Conservation (phyloP, 1,140 invertebrate species). For the Triops cancriformis region DNA sequence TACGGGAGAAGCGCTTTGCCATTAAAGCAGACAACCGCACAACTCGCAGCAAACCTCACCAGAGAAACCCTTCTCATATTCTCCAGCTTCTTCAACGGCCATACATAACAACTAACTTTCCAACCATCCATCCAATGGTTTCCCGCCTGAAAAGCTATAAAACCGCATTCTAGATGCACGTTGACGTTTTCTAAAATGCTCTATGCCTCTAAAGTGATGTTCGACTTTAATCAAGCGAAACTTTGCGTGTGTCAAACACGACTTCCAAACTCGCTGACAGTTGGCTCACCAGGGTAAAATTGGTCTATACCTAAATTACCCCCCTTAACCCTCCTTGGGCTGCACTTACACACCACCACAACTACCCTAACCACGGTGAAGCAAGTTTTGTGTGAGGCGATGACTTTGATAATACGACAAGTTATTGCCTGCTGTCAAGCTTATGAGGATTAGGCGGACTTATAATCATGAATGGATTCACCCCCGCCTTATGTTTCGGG, state of each 20-base stretch:
- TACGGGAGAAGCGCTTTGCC: no score
- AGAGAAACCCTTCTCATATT: no score
- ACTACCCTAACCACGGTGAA: background rate
- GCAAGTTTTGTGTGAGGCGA: background rate
- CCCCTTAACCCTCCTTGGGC: background rate
- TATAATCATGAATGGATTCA: background rate
- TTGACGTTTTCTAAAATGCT: background rate
- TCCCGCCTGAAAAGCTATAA: no score
- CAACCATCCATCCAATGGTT: no score
- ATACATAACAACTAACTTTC: no score
- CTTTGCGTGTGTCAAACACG: background rate
- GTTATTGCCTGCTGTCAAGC: background rate
- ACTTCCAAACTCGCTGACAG: background rate
- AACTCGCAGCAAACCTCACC: no score
- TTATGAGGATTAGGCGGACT: background rate
- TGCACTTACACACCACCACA: no score
- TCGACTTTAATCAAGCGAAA: background rate
- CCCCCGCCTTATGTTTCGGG: background rate
- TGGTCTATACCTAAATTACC: background rate
- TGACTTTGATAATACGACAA: conserved; percentile 5
- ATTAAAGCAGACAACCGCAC: no score
- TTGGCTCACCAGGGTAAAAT: background rate
- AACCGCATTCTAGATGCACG: no score
- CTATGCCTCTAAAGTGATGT: background rate
- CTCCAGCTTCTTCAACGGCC: no score